phyloP scores from a whole-genome alignment of 2,888 invertebrate species.

The Plebejus melissa region DNA sequence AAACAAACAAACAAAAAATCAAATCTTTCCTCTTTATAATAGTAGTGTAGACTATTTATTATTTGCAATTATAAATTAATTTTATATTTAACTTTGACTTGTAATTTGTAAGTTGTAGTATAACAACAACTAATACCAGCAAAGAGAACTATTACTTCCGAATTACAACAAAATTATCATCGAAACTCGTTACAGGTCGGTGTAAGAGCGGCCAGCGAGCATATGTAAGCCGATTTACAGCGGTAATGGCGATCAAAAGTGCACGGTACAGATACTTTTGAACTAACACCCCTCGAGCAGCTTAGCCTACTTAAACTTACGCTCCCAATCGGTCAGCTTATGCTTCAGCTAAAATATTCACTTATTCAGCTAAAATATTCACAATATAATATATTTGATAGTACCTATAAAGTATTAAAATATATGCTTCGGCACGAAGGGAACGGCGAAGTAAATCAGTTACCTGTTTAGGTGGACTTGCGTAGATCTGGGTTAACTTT shows the following conservation, averaged over 20 bases:
- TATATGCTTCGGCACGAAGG: too few relatives aligned
- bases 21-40: too few relatives aligned
- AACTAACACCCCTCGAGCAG: conserved; percentile 14
- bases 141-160: too few relatives aligned
- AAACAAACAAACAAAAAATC: too few relatives aligned
- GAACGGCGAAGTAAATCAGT: background rate
- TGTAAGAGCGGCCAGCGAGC: conserved; percentile 31
- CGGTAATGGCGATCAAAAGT: conserved; percentile 31
- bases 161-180: background rate
- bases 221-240: conserved; percentile 33
- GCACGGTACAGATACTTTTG: conserved; percentile 25
- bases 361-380: background rate
- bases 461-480: background rate
- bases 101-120: too few relatives aligned
- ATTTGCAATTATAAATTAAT: too few relatives aligned
- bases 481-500: too few relatives aligned
- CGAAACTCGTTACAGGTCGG: conserved; percentile 20
- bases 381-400: background rate
- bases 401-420: background rate
- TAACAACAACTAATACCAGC: too few relatives aligned
- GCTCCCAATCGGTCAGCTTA: background rate
- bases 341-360: background rate
- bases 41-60: too few relatives aligned
- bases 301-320: background rate
- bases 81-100: too few relatives aligned